phyloP scores from a whole-genome alignment of 2,797 vertebrate genomes.

The Falco novaeseelandiae region DNA sequence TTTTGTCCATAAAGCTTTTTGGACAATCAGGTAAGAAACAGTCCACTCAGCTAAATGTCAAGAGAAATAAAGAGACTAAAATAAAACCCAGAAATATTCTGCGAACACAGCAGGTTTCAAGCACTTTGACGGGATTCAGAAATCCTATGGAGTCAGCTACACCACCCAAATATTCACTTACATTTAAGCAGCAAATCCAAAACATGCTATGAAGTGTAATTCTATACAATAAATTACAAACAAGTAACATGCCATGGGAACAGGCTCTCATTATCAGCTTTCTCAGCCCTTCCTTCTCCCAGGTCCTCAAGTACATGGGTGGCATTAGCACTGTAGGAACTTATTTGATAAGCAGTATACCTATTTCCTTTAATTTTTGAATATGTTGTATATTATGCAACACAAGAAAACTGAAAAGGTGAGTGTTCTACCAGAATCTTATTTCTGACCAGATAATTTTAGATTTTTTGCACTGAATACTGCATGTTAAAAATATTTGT shows the following conservation, averaged over 20 bases:
- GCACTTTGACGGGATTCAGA: not conserved
- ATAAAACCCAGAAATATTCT: not conserved
- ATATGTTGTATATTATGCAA: not conserved
- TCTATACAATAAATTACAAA: not conserved
- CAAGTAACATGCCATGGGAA: not conserved
- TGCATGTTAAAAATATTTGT: not conserved
- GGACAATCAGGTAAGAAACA: not conserved
- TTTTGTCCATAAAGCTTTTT: not conserved
- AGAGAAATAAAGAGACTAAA: not conserved
- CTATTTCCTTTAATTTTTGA: not conserved
- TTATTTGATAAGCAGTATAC: not conserved
- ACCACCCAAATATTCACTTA: not conserved
- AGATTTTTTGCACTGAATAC: not conserved
- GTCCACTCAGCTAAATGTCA: not conserved
- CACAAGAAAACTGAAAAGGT: not conserved
- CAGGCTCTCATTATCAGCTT: not conserved
- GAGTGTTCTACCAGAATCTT: not conserved
- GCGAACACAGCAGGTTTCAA: not conserved
- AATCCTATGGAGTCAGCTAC: not conserved
- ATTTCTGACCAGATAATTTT: not conserved
- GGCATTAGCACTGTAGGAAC: not conserved
- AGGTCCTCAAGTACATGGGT: not conserved
- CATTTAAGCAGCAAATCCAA: not conserved
- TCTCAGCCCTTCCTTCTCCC: not conserved
- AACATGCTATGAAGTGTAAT: not conserved